A percentile compares a stretch with the other conserved stretches of the same genome.
Conservation (phyloP, 2,888 invertebrate species). For the Erebia aethiops region DNA sequence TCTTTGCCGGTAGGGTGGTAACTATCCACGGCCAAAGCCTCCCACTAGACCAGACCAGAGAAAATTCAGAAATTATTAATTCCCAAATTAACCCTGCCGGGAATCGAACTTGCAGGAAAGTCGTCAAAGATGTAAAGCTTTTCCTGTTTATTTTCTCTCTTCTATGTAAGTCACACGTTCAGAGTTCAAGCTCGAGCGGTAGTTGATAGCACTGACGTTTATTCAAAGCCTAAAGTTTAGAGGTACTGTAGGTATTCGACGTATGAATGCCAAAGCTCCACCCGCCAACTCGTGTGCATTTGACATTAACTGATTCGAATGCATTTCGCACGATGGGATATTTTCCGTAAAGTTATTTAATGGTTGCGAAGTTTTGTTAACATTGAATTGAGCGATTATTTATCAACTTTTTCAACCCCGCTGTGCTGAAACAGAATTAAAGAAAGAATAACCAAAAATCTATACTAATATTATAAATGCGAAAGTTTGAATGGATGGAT, state of each 20-base stretch:
- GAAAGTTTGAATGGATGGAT: too few relatives aligned
- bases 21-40: too few relatives aligned
- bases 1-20: too few relatives aligned
- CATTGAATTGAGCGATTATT: neutral
- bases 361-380: slow-evolving; percentile 21
- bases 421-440: neutral
- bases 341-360: slow-evolving; percentile 34
- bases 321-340: slow-evolving; percentile 38
- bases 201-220: slow-evolving; percentile 28
- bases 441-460: too few relatives aligned
- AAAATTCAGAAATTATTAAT: too few relatives aligned
- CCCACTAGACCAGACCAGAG: too few relatives aligned
- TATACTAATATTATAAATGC: too few relatives aligned
- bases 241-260: slow-evolving; percentile 50
- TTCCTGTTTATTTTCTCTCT: neutral
- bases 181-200: slow-evolving; percentile 13
- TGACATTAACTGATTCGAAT: slow-evolving; percentile 48
- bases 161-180: slow-evolving; percentile 17
- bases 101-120: too few relatives aligned
- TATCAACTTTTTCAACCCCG: neutral
- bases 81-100: too few relatives aligned
- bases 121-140: neutral
- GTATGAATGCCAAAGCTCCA: slow-evolving; percentile 43
- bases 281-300: slow-evolving; percentile 42
- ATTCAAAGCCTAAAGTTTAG: slow-evolving; percentile 30